Evolutionary conservation across 2,888 invertebrate genomes (phyloP), one percentile per base, ranked within the genome.

Genomic region (Diarsia rubi): DNA sequence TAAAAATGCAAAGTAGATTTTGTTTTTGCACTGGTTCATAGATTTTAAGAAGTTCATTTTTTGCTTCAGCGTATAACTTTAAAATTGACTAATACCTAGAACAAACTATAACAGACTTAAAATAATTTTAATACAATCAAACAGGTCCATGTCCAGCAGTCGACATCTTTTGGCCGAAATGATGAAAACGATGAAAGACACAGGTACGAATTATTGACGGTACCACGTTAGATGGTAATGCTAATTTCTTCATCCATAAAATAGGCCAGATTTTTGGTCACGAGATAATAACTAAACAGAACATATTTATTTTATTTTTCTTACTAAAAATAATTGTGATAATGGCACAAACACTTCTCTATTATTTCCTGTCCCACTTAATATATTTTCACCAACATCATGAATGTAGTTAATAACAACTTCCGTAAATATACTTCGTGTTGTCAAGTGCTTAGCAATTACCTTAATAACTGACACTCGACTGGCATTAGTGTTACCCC

Each of bases 381-480:
- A 16, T 6, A 64, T 14, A n/a, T 4, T 64, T 77, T 42, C 47
- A 49, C 37, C 37, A 47, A 42, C 63, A 75, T 16, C 24, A 16
- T 45, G 31, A 19, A 37, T 63, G 19, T 21, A 62, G 47, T 79
- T 77, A 81, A 69, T 82, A 82, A 62, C 57, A 67, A 31, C 27
- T 63, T 77, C 31, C 16, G 24, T 27, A 24, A 80, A 63, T 66
- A 31, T 67, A 63, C 16, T 63, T 75, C 77, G 44, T 79, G 77
- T 66, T 82, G 11, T 66, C 66, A 82, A 82, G 63, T 80, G 63
- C 59, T 60, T 24, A 68, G 59, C 79, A 80, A 82, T 80, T 78
- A 80, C 71, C 45, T 64, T 82, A 82, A 78, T 80, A 72, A 69
- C 73, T 63, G 57, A 65, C 47, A 78, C 72, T 83, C 68, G 14